Evolutionary conservation across 2,113 vertebrate genomes (phyloP).

Genomic region (Arenaria interpres): DNA sequence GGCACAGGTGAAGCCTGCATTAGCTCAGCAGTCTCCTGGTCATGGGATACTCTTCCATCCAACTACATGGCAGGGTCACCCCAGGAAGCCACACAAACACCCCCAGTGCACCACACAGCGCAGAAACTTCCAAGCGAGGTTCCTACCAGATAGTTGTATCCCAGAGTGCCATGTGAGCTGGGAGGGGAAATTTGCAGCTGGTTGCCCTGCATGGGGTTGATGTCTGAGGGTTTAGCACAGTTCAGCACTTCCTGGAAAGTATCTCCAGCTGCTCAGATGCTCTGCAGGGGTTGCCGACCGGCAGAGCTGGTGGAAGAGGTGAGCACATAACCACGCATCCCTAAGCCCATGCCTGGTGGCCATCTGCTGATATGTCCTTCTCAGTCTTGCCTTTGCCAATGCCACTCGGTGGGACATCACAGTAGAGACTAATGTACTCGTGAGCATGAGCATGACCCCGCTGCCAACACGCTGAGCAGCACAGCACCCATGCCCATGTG

Average conservation of each 20-base stretch:
- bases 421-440: not conserved
- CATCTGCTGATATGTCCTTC: not conserved
- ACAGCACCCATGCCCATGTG: accelerated
- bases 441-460: not conserved
- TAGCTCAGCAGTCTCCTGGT: not conserved
- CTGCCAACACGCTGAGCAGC: not conserved
- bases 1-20: not conserved
- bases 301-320: not conserved
- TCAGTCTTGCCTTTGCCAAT: not conserved
- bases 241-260: not conserved
- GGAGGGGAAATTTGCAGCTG: not conserved
- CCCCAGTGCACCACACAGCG: not conserved
- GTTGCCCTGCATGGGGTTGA: not conserved
- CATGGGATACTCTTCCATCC: not conserved
- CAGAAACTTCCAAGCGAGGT: not conserved
- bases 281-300: not conserved
- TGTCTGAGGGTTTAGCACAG: not conserved
- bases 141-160: not conserved
- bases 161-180: not conserved
- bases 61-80: not conserved
- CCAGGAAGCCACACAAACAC: not conserved
- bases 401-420: accelerated
- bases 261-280: not conserved
- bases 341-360: not conserved
- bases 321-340: not conserved